Conservation (phyloP, 2,113 vertebrate species). For the Myanophis thanlyinensis region DNA sequence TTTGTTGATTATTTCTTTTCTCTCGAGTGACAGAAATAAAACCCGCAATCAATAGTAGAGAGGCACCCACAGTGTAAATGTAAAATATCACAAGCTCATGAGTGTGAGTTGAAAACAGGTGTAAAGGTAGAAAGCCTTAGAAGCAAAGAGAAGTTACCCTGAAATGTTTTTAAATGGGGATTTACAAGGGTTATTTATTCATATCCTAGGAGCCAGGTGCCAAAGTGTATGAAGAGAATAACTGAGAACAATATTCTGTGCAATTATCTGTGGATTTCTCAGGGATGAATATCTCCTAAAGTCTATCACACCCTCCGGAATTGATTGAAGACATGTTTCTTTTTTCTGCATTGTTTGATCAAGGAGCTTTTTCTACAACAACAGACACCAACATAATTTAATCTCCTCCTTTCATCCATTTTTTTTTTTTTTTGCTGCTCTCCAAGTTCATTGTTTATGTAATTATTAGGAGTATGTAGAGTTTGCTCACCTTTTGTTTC, state of each 20-base stretch:
- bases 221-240: not conserved
- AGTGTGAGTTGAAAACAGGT: conserved; percentile 11
- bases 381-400: not conserved
- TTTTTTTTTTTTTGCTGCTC: not conserved
- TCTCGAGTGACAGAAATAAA: conserved; percentile 9
- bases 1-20: not conserved
- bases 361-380: not conserved
- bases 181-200: not conserved
- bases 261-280: not conserved
- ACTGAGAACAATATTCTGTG: not conserved
- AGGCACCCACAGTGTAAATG: not conserved
- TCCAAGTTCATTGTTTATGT: not conserved
- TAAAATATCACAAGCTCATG: not conserved
- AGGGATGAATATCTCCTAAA: not conserved
- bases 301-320: not conserved
- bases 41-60: not conserved
- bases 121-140: conserved; percentile 8
- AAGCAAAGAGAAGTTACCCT: conserved; percentile 1
- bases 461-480: not conserved
- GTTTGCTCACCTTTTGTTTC: not conserved
- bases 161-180: conserved; percentile 7
- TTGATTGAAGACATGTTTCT: not conserved
- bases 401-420: not conserved
- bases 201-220: not conserved
- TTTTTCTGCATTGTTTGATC: not conserved